Conservation (phyloP, 2,797 vertebrate genomes). For the Cuculus canorus region DNA sequence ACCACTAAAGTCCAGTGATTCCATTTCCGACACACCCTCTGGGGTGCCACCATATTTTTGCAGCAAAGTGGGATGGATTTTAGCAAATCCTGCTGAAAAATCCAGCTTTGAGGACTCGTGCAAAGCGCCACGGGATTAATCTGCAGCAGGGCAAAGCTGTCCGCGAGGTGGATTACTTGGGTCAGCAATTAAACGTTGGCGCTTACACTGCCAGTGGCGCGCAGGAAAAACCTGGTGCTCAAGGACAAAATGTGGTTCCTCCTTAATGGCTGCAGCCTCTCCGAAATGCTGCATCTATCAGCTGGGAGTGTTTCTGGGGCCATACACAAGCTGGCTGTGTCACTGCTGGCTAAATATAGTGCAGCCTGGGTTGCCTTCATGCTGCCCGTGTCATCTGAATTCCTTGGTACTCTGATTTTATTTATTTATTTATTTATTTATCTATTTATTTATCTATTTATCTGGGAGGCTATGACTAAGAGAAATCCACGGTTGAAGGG, state of each 20-base stretch:
- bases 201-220: neutral
- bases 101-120: neutral
- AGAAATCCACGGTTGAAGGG: neutral
- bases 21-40: accelerated
- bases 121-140: neutral
- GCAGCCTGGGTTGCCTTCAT: neutral
- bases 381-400: neutral
- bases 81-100: neutral
- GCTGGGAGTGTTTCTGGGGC: neutral
- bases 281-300: neutral
- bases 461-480: constrained; percentile 27
- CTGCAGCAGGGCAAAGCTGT: neutral
- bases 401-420: neutral
- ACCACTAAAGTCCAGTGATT: accelerated
- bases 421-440: neutral
- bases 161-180: neutral
- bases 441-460: neutral
- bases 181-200: neutral
- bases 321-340: neutral
- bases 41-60: neutral
- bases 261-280: constrained; percentile 8
- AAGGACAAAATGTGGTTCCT: constrained; percentile 42
- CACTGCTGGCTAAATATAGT: constrained; percentile 66
- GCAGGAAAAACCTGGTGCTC: neutral
- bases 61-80: neutral